Evolutionary conservation across 2,888 invertebrate species (phyloP).

Genomic region (Endotricha flammealis): DNA sequence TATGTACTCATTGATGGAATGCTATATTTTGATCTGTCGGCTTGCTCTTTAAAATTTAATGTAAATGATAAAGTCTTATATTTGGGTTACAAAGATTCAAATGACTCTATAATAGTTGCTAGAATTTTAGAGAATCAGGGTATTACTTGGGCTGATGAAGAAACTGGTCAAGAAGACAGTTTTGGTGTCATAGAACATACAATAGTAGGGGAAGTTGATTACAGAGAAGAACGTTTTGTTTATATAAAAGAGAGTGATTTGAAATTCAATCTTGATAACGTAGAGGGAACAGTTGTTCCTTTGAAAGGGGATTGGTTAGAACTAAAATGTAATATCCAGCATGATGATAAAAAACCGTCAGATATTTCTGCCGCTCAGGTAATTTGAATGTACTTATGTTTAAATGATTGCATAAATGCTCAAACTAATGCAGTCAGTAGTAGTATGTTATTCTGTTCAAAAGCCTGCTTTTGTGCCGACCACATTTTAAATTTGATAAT

Average conservation of each 20-base stretch:
- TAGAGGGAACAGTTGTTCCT: conserved; percentile 81
- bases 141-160: conserved; percentile 67
- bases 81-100: conserved; percentile 66
- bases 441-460: background rate
- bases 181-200: conserved; percentile 53
- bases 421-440: no score
- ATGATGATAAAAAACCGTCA: conserved; percentile 74
- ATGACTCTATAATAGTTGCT: conserved; percentile 69
- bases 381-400: no score
- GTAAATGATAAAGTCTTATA: conserved; percentile 78
- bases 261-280: conserved; percentile 79
- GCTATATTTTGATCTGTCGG: conserved; percentile 70
- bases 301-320: conserved; percentile 84
- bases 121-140: conserved; percentile 77
- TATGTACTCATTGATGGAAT: conserved; percentile 79
- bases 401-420: no score
- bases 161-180: conserved; percentile 44
- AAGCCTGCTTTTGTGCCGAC: no score
- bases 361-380: conserved; percentile 65
- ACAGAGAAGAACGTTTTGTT: conserved; percentile 48
- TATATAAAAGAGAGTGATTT: conserved; percentile 75
- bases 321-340: conserved; percentile 79
- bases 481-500: background rate
- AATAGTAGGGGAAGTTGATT: conserved; percentile 50
- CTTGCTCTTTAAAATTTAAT: conserved; percentile 47